Base-by-base conservation (phyloP, 2,888 invertebrate genomes). In the Harmothoe impar region DNA sequence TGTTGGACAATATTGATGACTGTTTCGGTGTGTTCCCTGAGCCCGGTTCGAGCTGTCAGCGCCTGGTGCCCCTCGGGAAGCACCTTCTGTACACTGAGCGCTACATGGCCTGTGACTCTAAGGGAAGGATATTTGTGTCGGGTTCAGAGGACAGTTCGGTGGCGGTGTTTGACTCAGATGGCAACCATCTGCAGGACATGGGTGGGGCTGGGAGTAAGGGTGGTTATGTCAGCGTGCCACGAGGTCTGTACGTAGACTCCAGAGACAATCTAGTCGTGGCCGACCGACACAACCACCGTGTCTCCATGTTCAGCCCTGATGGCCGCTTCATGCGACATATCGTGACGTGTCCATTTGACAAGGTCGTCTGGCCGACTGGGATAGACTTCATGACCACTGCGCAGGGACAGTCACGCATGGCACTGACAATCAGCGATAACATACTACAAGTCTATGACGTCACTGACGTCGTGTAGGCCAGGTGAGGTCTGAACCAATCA, bases 231-330 rank as follows among this genome's bases (percentile, higher is more conserved):
- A 86, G 86, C 54, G 86, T 86, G 15, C 86, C 86, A 31, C 52
- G 86, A 29, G 86, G 86, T 12, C 86, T 86, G 86, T 86, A 86
- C 31, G 86, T 86, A 12, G 86, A 86, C 86, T 31, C 25, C 7
- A 23, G 56, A 25, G 86, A 86, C 54, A 86, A 86, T 29, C 54
- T 86, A 10, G 31, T 86, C 1, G 86, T 86, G 56, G 86, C 86
- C 3, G 86, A 86, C 86, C 86, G 86, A 52, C 86, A 86, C 56
- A 86, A 86, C 86, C 86, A 86, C 54, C 52, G 86, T 20, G 86
- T 86, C 31, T 54, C 86, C 52, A 86, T 86, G 86, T 86, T 86
- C 54, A 54, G 54, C n/a, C 86, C 86, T 12, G 86, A 86, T 54
- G 86, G 86, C 7, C 86, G 86, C 86, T 86, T 86, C 86, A 54